phyloP scores from a whole-genome alignment of 2,888 invertebrate species.

The Orthosia gracilis region DNA sequence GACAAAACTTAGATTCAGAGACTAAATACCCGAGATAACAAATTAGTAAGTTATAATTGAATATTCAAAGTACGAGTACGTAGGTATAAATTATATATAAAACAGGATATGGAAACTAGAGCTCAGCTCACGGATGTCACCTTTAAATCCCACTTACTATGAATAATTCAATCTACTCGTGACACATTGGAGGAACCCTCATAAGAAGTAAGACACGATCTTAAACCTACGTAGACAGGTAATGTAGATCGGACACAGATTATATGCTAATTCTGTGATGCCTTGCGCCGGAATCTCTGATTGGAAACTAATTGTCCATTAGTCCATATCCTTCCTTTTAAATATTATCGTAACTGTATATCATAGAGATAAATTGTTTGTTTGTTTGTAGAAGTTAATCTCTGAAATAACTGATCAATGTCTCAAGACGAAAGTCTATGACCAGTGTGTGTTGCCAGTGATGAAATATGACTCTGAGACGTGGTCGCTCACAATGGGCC shows the following conservation, averaged over 20 bases:
- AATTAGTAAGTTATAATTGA: background rate
- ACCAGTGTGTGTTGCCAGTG: too few species aligned
- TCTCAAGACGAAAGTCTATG: too few species aligned
- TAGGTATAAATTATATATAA: slow-evolving; percentile 1
- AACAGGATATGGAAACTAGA: slow-evolving; percentile 55
- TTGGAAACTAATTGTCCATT: background rate
- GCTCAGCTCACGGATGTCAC: slow-evolving; percentile 50
- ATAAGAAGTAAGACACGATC: slow-evolving; percentile 23
- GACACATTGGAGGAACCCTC: slow-evolving; percentile 9
- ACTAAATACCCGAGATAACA: background rate
- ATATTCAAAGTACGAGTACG: background rate
- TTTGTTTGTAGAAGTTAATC: too few species aligned
- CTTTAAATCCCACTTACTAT: slow-evolving; percentile 48
- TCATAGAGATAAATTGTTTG: too few species aligned
- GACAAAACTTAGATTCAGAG: background rate
- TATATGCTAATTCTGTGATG: slow-evolving; percentile 15
- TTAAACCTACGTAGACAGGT: slow-evolving; percentile 3
- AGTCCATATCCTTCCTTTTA: background rate
- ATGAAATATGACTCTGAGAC: too few species aligned
- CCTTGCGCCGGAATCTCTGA: background rate
- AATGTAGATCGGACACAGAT: background rate
- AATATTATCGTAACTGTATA: too few species aligned
- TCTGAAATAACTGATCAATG: too few species aligned
- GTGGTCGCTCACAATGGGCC: too few species aligned
- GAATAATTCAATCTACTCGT: slow-evolving; percentile 54